Conservation (phyloP, 2,113 vertebrate species). For the Elephas maximus region DNA sequence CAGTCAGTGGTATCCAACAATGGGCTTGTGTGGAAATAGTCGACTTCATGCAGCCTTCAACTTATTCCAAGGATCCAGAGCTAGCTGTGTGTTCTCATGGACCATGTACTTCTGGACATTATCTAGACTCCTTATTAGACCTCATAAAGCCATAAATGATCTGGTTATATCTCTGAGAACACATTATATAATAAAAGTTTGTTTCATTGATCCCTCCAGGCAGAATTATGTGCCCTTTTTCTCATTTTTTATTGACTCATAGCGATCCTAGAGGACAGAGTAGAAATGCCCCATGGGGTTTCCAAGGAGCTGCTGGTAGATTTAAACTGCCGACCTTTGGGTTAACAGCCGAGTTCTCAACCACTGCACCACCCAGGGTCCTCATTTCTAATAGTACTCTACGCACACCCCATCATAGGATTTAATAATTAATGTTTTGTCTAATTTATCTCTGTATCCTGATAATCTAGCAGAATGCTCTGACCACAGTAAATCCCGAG, state of each 20-base stretch:
- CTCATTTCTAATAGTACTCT: background rate
- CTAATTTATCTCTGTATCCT: slow-evolving; percentile 43
- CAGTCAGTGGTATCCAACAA: background rate
- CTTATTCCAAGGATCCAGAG: background rate
- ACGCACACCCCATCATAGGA: background rate
- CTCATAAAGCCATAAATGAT: background rate
- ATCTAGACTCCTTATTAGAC: background rate
- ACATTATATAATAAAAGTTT: background rate
- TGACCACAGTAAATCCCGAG: background rate
- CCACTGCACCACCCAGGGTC: too few species aligned
- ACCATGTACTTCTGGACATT: background rate
- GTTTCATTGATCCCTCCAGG: background rate
- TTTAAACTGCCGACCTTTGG: too few species aligned
- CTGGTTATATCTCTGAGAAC: slow-evolving; percentile 8
- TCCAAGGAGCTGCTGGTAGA: too few species aligned
- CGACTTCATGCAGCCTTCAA: background rate
- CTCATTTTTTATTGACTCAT: background rate
- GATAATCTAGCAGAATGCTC: slow-evolving; percentile 23
- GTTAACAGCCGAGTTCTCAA: too few species aligned
- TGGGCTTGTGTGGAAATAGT: background rate
- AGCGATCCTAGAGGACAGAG: too few species aligned
- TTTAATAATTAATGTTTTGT: slow-evolving; percentile 46
- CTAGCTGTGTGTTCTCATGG: background rate
- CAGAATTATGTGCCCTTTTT: background rate
- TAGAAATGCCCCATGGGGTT: too few species aligned